These are phyloP conservation scores for Drosophila orosa DNA, from an alignment of 1,140 invertebrate genomes.

Conservation along the genomic window DNA sequence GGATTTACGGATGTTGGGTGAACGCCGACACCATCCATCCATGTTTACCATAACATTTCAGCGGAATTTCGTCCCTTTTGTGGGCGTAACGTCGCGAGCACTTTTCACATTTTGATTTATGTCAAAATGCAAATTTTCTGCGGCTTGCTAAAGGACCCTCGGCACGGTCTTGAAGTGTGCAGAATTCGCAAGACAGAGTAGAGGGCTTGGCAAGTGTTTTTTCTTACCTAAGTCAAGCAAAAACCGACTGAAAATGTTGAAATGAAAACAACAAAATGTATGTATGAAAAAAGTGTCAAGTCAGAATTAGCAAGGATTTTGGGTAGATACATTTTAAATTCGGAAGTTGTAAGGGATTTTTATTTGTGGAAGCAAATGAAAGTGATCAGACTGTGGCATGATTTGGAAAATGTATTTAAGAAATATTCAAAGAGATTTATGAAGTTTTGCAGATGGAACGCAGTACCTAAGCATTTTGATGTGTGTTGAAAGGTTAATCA, in stretches of 20 bases:
- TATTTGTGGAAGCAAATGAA: background rate
- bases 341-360: background rate
- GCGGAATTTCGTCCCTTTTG: slow-evolving; percentile 39
- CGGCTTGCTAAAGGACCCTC: slow-evolving; percentile 7
- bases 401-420: background rate
- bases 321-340: background rate
- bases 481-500: too few species aligned
- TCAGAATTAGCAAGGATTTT: background rate
- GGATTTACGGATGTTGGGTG: slow-evolving; percentile 71
- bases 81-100: slow-evolving; percentile 39
- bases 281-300: background rate
- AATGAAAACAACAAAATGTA: background rate
- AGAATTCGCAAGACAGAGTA: background rate
- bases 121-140: slow-evolving; percentile 40
- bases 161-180: slow-evolving; percentile 19
- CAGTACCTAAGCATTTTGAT: background rate
- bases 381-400: background rate
- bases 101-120: slow-evolving; percentile 44
- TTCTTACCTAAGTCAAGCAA: slow-evolving; percentile 12
- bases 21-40: background rate
- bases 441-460: background rate
- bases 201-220: slow-evolving; percentile 26
- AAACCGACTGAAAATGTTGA: background rate
- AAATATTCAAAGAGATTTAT: background rate
- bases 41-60: slow-evolving; percentile 69